Evolutionary conservation across 1,140 invertebrate genomes (phyloP), one percentile per base, ranked within the genome.

Genomic region (Hycleus phaleratus): DNA sequence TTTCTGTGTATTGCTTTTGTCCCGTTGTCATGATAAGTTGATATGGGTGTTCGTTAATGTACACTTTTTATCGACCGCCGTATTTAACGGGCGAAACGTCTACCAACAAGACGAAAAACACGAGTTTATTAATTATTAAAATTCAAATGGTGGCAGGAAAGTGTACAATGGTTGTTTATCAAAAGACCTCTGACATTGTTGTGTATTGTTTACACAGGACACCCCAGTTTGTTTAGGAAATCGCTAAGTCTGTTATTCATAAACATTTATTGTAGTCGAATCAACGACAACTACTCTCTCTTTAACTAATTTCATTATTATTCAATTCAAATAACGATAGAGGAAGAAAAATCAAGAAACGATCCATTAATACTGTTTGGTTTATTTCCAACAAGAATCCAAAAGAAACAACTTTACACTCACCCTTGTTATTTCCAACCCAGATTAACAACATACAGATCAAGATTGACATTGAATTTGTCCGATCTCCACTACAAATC

Each of bases 401-500:
- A 32, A 32, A 24, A 48, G 46, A 48, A 48, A 18, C 18, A 18
- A 18, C 18, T 18, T 26, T 49, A 32, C 47, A 26, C 47, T 49
- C 32, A 5, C 46, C 55, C 59, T 61, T 61, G 59, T 61, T 61
- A 61, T 56, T 61, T 61, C 52, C 52, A 48, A 42, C 38, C 49
- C 9, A 50, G 52, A 60, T 60, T 60, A 59, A 12, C 47, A 38
- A 46, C 7, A 7, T 55, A 44, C 38, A 57, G 55, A 61, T 57
- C 59, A 51, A 62, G 60, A 52, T 49, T 56, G 60, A 62, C 60
- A 51, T 49, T 54, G 50, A 62, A 62, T 62, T 62, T 62, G 51
- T 55, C 49, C 56, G 55, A 59, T 62, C 18, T 18, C 60, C 56
- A 25, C 44, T 49, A 45, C 43, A 62, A 18, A 62, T 62, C 60